A percentile compares a stretch with the other conserved stretches of the same genome.
Evolutionary conservation across 2,888 invertebrate species (phyloP).

Genomic region (Heliconius charithonia): DNA sequence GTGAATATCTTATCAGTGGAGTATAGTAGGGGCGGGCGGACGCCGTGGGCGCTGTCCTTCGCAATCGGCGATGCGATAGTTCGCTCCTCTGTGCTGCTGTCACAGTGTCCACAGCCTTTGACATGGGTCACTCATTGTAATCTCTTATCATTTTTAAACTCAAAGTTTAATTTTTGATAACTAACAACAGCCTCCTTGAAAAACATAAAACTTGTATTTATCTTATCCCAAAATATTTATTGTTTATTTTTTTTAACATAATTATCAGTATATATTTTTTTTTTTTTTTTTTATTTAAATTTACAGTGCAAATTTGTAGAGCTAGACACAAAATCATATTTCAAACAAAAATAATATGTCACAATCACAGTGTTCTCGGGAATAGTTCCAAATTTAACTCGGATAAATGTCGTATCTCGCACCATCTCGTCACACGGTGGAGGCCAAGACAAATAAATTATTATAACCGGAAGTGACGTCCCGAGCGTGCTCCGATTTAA

Average conservation of each 20-base stretch:
- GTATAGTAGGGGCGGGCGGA: conserved; percentile 59
- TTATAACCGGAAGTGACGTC: conserved; percentile 82
- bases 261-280: background rate
- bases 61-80: conserved; percentile 68
- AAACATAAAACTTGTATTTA: conserved; percentile 8
- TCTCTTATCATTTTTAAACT: conserved; percentile 32
- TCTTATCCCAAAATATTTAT: conserved; percentile 1
- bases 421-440: conserved; percentile 76
- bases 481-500: conserved; percentile 78
- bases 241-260: conserved; percentile 12
- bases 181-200: background rate
- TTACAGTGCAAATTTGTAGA: conserved; percentile 9
- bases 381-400: conserved; percentile 76
- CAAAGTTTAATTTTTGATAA: conserved; percentile 27
- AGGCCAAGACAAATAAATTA: conserved; percentile 80
- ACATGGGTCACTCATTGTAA: conserved; percentile 52
- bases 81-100: conserved; percentile 48
- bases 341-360: conserved; percentile 54
- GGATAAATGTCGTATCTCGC: conserved; percentile 73
- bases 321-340: conserved; percentile 35
- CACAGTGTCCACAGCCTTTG: conserved; percentile 59
- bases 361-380: conserved; percentile 73
- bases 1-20: conserved; percentile 66
- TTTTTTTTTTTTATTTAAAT: background rate
- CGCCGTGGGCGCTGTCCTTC: conserved; percentile 78